Evolutionary conservation across 1,140 invertebrate genomes (phyloP).

Genomic region (Drosophila bipectinata): DNA sequence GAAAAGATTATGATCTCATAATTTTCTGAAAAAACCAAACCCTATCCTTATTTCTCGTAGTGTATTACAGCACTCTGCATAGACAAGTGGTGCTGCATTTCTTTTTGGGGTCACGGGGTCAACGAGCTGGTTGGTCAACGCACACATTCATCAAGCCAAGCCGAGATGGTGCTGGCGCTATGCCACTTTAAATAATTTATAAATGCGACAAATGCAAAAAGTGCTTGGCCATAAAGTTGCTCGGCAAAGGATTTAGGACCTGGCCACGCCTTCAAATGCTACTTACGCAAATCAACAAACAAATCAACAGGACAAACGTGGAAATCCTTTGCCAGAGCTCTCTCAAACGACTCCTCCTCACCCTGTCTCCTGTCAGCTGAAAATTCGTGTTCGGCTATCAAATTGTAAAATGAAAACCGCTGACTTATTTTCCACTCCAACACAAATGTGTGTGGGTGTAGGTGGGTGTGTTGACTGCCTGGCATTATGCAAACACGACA

Average conservation of each 20-base stretch:
- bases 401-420: constrained; percentile 78
- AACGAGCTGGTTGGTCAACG: constrained; percentile 66
- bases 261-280: constrained; percentile 9
- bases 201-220: constrained; percentile 75
- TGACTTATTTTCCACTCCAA: constrained; percentile 46
- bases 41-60: background rate
- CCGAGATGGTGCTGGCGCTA: constrained; percentile 31
- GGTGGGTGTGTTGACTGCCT: constrained; percentile 53
- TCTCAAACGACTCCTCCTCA: constrained; percentile 42
- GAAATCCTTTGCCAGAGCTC: constrained; percentile 51
- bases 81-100: constrained; percentile 25
- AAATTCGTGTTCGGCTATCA: constrained; percentile 66
- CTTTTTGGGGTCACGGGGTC: constrained; percentile 74
- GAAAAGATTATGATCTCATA: too few relatives aligned
- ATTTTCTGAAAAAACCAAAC: too few relatives aligned
- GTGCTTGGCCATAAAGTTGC: constrained; percentile 54
- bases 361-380: constrained; percentile 64
- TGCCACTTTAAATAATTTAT: constrained; percentile 81
- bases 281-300: constrained; percentile 73
- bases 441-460: constrained; percentile 2
- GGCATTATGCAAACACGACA: constrained; percentile 73
- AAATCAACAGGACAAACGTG: constrained; percentile 68
- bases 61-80: constrained; percentile 1
- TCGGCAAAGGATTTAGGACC: constrained; percentile 49
- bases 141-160: constrained; percentile 40